phyloP scores from a whole-genome alignment of 2,888 invertebrate species.

The Drosophila neonasuta region DNA sequence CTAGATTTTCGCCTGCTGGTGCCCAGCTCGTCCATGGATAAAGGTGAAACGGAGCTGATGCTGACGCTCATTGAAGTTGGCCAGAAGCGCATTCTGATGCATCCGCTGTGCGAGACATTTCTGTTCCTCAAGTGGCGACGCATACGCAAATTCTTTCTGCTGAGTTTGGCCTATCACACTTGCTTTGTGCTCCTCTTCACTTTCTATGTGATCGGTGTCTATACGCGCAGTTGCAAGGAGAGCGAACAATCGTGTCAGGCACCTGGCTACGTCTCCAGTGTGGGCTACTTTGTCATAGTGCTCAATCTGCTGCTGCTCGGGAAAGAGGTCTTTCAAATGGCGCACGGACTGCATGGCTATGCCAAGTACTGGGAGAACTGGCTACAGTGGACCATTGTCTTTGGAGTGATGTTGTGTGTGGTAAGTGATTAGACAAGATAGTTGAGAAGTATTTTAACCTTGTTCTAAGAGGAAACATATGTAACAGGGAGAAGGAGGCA shows the following conservation, averaged over 20 bases:
- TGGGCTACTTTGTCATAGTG: conserved; percentile 85
- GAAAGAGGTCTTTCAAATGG: conserved; percentile 88
- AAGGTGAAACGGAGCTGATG: conserved; percentile 88
- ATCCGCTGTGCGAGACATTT: conserved; percentile 93
- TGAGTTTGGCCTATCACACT: conserved; percentile 90
- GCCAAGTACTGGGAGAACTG: conserved; percentile 92
- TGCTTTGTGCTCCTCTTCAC: conserved; percentile 90
- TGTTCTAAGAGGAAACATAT: too few relatives aligned
- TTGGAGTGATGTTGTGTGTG: conserved; percentile 87
- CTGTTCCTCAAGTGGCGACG: conserved; percentile 91
- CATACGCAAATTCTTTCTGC: conserved; percentile 91
- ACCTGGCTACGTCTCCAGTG: conserved; percentile 74
- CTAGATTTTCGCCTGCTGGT: conserved; percentile 86
- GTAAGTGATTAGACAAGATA: conserved; percentile 79
- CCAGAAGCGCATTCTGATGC: conserved; percentile 89
- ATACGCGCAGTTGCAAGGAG: conserved; percentile 77
- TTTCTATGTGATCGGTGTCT: conserved; percentile 86
- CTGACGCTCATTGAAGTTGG: conserved; percentile 90
- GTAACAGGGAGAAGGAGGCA: too few relatives aligned
- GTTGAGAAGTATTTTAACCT: too few relatives aligned
- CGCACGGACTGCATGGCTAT: conserved; percentile 88
- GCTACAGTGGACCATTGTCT: conserved; percentile 90
- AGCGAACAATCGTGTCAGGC: conserved; percentile 69
- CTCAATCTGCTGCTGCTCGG: conserved; percentile 86
- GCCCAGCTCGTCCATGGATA: conserved; percentile 83